These are phyloP conservation scores for Elachura formosa DNA, from an alignment of 2,113 vertebrate species.

Conservation along the genomic window DNA sequence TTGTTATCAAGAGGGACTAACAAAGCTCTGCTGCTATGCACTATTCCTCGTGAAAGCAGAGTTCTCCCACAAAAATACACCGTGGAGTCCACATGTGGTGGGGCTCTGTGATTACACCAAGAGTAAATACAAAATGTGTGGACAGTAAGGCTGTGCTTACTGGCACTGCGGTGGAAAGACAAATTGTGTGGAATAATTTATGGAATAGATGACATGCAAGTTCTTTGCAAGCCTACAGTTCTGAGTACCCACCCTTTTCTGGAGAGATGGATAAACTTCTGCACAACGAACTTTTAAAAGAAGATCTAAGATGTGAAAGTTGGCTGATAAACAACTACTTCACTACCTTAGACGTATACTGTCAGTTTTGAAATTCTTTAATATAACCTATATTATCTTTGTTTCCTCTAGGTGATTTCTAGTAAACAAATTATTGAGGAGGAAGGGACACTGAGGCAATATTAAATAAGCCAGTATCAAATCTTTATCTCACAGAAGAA, in stretches of 20 bases:
- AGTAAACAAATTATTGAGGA: neutral
- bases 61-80: neutral
- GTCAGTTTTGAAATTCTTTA: neutral
- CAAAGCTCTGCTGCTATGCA: neutral
- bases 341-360: neutral
- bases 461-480: neutral
- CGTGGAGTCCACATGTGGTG: neutral
- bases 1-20: neutral
- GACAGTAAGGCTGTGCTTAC: neutral
- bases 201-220: neutral
- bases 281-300: neutral
- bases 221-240: neutral
- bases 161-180: neutral
- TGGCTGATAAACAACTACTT: neutral
- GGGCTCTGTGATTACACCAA: neutral
- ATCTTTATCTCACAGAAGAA: neutral
- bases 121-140: fast-evolving
- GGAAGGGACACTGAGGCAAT: neutral
- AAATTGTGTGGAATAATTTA: neutral
- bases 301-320: neutral
- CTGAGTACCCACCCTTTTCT: neutral
- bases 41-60: neutral
- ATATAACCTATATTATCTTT: neutral
- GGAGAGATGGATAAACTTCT: neutral
- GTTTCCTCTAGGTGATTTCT: neutral